These are phyloP conservation scores for Bolinopsis microptera DNA, from an alignment of 37 sponge, comb jelly and placozoan genomes.

Conservation along the genomic window DNA sequence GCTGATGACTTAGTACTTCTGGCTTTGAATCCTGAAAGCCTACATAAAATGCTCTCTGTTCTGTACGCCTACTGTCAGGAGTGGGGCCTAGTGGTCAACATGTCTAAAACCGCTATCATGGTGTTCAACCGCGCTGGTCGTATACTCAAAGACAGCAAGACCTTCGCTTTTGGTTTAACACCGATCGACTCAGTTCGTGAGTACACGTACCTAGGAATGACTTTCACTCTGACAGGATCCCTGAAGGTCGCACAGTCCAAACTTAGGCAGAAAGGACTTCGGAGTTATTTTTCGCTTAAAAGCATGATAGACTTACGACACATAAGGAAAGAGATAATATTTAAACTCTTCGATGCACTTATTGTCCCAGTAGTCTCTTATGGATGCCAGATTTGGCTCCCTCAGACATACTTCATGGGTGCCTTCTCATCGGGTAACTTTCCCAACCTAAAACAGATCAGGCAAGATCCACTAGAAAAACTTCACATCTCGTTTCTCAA, in stretches of 20 bases:
- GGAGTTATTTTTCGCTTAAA: not conserved
- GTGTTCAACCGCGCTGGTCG: not conserved
- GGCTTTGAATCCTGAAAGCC: not conserved
- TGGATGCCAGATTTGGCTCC: too few species aligned
- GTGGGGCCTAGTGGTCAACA: conserved; percentile 18
- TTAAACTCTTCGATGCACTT: too few species aligned
- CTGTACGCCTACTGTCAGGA: not conserved
- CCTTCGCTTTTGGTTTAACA: not conserved
- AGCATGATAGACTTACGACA: not conserved
- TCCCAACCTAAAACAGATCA: not conserved
- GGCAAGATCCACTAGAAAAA: not conserved
- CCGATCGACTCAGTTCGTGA: not conserved
- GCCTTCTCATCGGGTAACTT: too few species aligned
- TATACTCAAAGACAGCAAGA: not conserved
- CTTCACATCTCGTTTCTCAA: not conserved
- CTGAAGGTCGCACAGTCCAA: not conserved
- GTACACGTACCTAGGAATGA: not conserved
- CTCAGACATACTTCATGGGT: too few species aligned
- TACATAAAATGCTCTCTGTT: not conserved
- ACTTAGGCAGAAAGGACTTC: not conserved
- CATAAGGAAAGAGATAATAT: too few species aligned
- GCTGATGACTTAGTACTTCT: not conserved
- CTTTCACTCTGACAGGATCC: not conserved
- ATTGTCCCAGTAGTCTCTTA: too few species aligned
- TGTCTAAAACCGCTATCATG: not conserved